Percentiles rank a stretch among this genome's conserved stretches.
phyloP scores from a whole-genome alignment of 1,140 invertebrate species.

The Brachionus calyciflorus region DNA sequence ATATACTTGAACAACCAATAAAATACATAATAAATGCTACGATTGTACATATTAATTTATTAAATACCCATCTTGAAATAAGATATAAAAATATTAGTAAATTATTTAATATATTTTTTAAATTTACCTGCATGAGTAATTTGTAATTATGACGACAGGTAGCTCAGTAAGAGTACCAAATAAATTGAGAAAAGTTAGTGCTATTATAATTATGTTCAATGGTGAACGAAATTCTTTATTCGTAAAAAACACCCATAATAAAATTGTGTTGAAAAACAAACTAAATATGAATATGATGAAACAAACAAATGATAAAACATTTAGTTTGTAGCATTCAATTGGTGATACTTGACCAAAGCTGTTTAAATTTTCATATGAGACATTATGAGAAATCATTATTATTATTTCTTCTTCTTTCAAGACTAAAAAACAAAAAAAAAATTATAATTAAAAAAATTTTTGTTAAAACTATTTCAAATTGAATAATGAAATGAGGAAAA shows the following conservation, averaged over 20 bases:
- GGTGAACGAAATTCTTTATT: constrained; percentile 51
- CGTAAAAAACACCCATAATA: constrained; percentile 49
- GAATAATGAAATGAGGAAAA: too few species aligned
- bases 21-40: constrained; percentile 39
- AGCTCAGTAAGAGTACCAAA: constrained; percentile 47
- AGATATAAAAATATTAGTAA: background rate
- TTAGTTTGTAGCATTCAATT: constrained; percentile 16
- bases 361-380: background rate
- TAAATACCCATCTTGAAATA: constrained; percentile 12
- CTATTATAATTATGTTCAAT: constrained; percentile 52
- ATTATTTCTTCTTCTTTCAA: constrained; percentile 15
- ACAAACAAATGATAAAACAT: background rate
- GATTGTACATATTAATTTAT: background rate
- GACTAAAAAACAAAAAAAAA: background rate
- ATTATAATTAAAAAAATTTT: background rate
- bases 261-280: constrained; percentile 14
- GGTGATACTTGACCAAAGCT: constrained; percentile 8
- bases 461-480: too few species aligned
- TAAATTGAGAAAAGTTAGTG: constrained; percentile 50
- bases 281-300: background rate
- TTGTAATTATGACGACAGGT: background rate
- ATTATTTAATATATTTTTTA: background rate
- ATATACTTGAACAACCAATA: constrained; percentile 41
- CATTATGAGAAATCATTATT: constrained; percentile 1
- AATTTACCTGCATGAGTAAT: constrained; percentile 28